These are phyloP conservation scores for Daktulosphaira vitifoliae DNA, from an alignment of 1,140 invertebrate genomes.

Conservation along the genomic window DNA sequence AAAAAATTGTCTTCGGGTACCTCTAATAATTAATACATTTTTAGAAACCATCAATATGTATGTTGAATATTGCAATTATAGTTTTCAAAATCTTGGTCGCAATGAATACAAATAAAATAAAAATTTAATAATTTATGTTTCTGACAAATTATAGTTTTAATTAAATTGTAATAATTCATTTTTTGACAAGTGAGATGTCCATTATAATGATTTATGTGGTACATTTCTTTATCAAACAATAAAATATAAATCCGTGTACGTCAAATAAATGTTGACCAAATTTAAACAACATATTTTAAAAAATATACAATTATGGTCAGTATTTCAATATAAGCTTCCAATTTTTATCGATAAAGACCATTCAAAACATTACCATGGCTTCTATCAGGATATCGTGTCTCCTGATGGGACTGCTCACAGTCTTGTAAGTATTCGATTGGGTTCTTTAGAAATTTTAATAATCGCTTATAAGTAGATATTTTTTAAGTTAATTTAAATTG, in stretches of 20 bases:
- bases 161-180: too few relatives aligned
- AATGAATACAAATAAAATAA: too few relatives aligned
- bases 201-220: slow-evolving; percentile 8
- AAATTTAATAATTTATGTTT: too few relatives aligned
- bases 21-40: too few relatives aligned
- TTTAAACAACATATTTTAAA: background rate
- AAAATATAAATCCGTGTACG: background rate
- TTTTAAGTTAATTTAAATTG: too few relatives aligned
- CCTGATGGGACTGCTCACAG: slow-evolving; percentile 13
- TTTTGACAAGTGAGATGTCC: background rate
- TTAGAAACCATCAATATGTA: too few relatives aligned
- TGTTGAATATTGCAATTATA: too few relatives aligned
- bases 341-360: background rate
- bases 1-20: too few relatives aligned
- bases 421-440: slow-evolving; percentile 8
- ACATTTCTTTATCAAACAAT: background rate
- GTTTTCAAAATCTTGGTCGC: too few relatives aligned
- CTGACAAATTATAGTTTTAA: too few relatives aligned
- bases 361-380: background rate
- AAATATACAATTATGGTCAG: background rate
- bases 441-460: too few relatives aligned
- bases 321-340: background rate
- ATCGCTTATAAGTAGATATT: too few relatives aligned
- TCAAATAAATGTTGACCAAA: slow-evolving; percentile 10
- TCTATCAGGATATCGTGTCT: slow-evolving; percentile 7